Conservation (phyloP, 2,888 invertebrate genomes). For the Trimorus sp. region DNA sequence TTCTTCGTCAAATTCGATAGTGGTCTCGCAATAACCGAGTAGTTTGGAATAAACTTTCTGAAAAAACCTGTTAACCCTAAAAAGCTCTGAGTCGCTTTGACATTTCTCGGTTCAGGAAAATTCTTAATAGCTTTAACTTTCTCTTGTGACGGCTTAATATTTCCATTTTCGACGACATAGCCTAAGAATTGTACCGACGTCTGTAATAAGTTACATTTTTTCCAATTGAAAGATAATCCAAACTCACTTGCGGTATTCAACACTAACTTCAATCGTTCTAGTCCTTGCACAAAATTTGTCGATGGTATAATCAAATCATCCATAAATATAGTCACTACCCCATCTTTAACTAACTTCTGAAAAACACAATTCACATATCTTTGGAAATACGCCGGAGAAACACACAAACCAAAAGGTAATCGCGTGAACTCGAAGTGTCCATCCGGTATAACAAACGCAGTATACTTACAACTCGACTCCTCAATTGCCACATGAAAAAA, state of each 20-base stretch:
- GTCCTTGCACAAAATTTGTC: constrained; percentile 8
- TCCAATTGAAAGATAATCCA: constrained; percentile 65
- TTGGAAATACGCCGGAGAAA: constrained; percentile 16
- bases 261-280: constrained; percentile 43
- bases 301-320: constrained; percentile 53
- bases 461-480: background rate
- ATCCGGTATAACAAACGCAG: background rate
- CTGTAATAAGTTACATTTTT: constrained; percentile 57
- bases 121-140: background rate
- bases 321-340: constrained; percentile 28
- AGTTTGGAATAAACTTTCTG: constrained; percentile 20
- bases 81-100: constrained; percentile 55
- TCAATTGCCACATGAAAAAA: constrained; percentile 12
- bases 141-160: background rate
- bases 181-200: background rate
- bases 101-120: constrained; percentile 50
- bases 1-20: constrained; percentile 2
- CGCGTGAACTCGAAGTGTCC: constrained; percentile 5
- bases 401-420: constrained; percentile 10
- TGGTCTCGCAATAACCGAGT: constrained; percentile 48
- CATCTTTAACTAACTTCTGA: background rate
- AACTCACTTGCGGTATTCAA: constrained; percentile 53
- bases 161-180: constrained; percentile 1
- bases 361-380: constrained; percentile 1
- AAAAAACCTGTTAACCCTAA: constrained; percentile 56